These are phyloP conservation scores for Meda fulgida DNA, from an alignment of 2,797 vertebrate species.

Conservation along the genomic window DNA sequence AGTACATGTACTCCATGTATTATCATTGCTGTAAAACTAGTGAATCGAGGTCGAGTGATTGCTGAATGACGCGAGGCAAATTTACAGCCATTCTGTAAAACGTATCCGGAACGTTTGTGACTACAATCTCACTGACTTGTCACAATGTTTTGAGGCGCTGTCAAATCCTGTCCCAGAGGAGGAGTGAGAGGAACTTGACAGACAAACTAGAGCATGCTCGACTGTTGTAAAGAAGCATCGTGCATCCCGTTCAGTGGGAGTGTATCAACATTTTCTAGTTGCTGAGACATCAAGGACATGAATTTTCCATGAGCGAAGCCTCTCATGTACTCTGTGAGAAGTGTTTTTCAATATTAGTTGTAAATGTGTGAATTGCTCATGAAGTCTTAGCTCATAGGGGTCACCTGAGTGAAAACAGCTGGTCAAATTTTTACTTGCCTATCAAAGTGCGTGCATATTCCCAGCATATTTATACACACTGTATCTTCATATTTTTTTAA, in stretches of 20 bases:
- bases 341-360: conserved; percentile 12
- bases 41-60: conserved; percentile 6
- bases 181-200: conserved; percentile 35
- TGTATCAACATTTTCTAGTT: conserved; percentile 38
- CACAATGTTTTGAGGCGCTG: conserved; percentile 38
- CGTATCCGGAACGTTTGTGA: background rate
- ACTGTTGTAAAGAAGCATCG: conserved; percentile 1
- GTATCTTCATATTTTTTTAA: background rate
- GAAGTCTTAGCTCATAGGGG: too few species aligned
- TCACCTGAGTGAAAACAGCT: background rate
- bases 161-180: conserved; percentile 45
- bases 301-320: conserved; percentile 23
- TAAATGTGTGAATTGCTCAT: conserved; percentile 26
- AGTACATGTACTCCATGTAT: background rate
- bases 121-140: conserved; percentile 40
- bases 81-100: conserved; percentile 12
- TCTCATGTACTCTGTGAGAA: conserved; percentile 25
- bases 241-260: conserved; percentile 2
- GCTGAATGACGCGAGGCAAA: conserved; percentile 7
- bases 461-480: background rate
- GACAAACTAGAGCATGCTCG: conserved; percentile 20
- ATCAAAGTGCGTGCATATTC: background rate
- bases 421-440: background rate
- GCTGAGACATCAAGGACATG: conserved; percentile 35
- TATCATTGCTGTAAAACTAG: background rate